phyloP scores from a whole-genome alignment of 2,797 vertebrate species.

The Sandelia bainsii region DNA sequence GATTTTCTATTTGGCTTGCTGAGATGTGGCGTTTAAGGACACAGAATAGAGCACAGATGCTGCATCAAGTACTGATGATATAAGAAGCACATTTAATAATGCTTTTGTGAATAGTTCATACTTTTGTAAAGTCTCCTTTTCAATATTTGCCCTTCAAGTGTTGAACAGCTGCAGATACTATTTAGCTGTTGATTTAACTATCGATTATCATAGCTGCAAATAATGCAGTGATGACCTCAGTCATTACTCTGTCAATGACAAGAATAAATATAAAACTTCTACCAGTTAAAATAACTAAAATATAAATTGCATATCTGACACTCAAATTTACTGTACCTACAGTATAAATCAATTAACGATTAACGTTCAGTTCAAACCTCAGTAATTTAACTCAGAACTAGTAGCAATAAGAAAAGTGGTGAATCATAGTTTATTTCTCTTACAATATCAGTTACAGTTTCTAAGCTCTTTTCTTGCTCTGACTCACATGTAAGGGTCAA shows the following conservation, averaged over 20 bases:
- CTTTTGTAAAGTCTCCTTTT: slow-evolving; percentile 19
- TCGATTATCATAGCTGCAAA: neutral
- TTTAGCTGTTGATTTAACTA: slow-evolving; percentile 8
- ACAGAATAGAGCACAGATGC: slow-evolving; percentile 9
- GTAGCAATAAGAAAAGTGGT: too few relatives aligned
- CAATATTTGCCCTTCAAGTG: slow-evolving; percentile 17
- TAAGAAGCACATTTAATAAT: slow-evolving; percentile 12
- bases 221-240: neutral
- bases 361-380: neutral
- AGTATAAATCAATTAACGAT: neutral
- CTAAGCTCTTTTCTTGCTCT: neutral
- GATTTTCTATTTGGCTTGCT: slow-evolving; percentile 15
- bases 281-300: neutral
- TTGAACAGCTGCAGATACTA: slow-evolving; percentile 20
- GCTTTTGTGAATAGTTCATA: slow-evolving; percentile 16
- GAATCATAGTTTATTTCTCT: neutral
- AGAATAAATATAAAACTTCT: neutral
- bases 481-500: slow-evolving; percentile 15
- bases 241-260: neutral
- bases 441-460: too few relatives aligned
- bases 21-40: slow-evolving; percentile 34
- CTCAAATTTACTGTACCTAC: neutral
- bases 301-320: neutral
- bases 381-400: too few relatives aligned
- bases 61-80: slow-evolving; percentile 11